A percentile compares a stretch with the other conserved stretches of the same genome.
Evolutionary conservation across 2,113 vertebrate genomes (phyloP).

Genomic region (Thamnaconus septentrionalis): DNA sequence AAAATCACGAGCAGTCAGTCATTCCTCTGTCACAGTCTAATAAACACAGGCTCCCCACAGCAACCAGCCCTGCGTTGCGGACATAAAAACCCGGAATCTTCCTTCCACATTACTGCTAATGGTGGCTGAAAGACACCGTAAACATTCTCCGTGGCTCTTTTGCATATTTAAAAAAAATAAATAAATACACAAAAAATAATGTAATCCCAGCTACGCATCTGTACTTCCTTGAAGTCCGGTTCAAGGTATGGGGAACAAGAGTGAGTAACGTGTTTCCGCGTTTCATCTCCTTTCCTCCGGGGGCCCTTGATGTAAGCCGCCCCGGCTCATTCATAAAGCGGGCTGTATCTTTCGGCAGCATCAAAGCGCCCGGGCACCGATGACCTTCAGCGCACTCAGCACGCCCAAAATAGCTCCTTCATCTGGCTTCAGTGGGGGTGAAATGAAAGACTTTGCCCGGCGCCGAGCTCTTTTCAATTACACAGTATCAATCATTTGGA

Average conservation of each 20-base stretch:
- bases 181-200: background rate
- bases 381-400: slow-evolving; percentile 45
- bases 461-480: slow-evolving; percentile 28
- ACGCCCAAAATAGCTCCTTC: slow-evolving; percentile 55
- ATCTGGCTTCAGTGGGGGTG: slow-evolving; percentile 31
- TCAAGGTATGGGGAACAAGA: slow-evolving; percentile 2
- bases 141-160: no score
- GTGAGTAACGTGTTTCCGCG: slow-evolving; percentile 9
- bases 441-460: slow-evolving; percentile 45
- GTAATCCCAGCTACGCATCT: background rate
- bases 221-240: background rate
- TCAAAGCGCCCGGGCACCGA: slow-evolving; percentile 42
- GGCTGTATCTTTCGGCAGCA: slow-evolving; percentile 30
- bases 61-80: no score
- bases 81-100: no score
- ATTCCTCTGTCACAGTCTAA: no score
- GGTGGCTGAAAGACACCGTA: no score
- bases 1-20: no score
- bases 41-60: no score
- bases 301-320: slow-evolving; percentile 6
- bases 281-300: slow-evolving; percentile 8
- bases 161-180: no score
- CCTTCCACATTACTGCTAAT: no score
- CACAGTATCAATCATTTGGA: slow-evolving; percentile 1
- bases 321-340: slow-evolving; percentile 25